phyloP scores from a whole-genome alignment of 2,888 invertebrate genomes.

The Lepidonotus clava region DNA sequence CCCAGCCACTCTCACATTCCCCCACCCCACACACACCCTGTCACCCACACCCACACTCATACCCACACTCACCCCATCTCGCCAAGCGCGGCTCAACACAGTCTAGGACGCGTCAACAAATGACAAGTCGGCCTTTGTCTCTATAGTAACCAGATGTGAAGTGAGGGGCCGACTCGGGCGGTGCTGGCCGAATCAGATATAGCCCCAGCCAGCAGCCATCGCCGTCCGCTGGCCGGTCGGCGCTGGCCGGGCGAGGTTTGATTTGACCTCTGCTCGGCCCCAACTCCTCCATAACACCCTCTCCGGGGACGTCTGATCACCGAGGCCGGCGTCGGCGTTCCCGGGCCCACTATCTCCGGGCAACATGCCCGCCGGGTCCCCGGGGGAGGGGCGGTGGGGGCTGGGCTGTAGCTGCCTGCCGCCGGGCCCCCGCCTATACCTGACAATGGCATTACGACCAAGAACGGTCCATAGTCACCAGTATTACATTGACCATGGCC shows the following conservation, averaged over 20 bases:
- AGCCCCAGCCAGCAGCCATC: background rate
- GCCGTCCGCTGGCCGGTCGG: background rate
- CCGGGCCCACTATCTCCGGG: slow-evolving; percentile 15
- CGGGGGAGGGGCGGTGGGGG: background rate
- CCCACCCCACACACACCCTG: background rate
- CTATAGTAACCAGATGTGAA: slow-evolving; percentile 17
- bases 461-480: background rate
- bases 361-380: slow-evolving; percentile 39
- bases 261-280: slow-evolving; percentile 36
- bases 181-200: background rate
- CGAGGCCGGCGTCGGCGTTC: background rate
- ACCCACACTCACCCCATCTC: too few relatives aligned
- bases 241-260: background rate
- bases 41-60: background rate
- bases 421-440: background rate
- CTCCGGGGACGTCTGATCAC: slow-evolving; percentile 19
- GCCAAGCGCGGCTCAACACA: too few relatives aligned
- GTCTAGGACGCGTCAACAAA: slow-evolving; percentile 1
- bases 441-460: slow-evolving; percentile 31
- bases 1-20: background rate
- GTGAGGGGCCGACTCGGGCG: background rate
- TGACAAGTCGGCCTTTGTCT: background rate
- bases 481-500: slow-evolving; percentile 33
- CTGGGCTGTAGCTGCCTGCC: too few relatives aligned
- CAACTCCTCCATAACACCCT: slow-evolving; percentile 13